Evolutionary conservation across 2,888 invertebrate species (phyloP).

Genomic region (Mythimna vitellina): DNA sequence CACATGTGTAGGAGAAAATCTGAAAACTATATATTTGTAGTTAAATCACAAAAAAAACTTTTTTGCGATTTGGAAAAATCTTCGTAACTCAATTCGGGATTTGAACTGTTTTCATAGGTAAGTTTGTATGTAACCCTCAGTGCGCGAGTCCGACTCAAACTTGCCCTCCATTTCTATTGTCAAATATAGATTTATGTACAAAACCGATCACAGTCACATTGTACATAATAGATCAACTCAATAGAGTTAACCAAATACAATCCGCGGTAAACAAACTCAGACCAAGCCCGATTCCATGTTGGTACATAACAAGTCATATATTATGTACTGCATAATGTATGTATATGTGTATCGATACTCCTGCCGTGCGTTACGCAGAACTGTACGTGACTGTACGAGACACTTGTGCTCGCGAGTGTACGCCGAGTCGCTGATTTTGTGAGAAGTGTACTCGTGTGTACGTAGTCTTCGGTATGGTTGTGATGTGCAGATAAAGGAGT

Average conservation of each 20-base stretch:
- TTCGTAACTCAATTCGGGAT: too few species aligned
- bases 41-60: too few species aligned
- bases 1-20: too few species aligned
- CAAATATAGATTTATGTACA: constrained; percentile 36
- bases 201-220: constrained; percentile 24
- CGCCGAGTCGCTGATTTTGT: constrained; percentile 60
- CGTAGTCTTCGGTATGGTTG: background rate
- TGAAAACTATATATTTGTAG: too few species aligned
- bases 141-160: too few species aligned
- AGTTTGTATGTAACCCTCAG: too few species aligned
- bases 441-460: constrained; percentile 45
- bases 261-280: constrained; percentile 32
- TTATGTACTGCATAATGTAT: constrained; percentile 43
- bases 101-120: too few species aligned
- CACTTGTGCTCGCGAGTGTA: constrained; percentile 60
- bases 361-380: constrained; percentile 58
- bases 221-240: constrained; percentile 51
- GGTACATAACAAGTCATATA: constrained; percentile 55
- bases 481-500: too few species aligned
- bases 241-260: constrained; percentile 43
- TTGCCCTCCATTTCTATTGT: constrained; percentile 11
- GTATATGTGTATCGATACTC: constrained; percentile 48
- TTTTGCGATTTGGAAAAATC: too few species aligned
- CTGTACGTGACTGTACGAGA: constrained; percentile 63
- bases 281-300: constrained; percentile 41